Conservation (phyloP, 2,797 vertebrate genomes). For the Scleropages formosus region DNA sequence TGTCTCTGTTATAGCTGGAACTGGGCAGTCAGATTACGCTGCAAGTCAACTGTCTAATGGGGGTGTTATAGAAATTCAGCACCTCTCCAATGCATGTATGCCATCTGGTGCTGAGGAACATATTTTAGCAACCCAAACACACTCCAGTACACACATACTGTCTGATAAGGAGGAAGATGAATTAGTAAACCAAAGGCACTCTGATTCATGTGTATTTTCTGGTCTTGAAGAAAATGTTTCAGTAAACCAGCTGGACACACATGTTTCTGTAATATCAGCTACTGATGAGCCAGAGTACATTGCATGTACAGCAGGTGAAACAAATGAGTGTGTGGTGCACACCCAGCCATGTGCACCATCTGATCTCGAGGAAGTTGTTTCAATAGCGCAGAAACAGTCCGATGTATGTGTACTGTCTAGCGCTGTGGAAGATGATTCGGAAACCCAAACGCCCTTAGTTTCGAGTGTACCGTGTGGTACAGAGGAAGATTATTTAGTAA, state of each 20-base stretch:
- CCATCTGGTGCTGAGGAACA: not conserved
- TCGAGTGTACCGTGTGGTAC: not conserved
- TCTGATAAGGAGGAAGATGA: not conserved
- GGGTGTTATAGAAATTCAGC: not conserved
- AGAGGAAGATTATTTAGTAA: not conserved
- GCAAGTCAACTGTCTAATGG: no score
- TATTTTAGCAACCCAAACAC: not conserved
- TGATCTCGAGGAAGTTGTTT: slow-evolving; percentile 7
- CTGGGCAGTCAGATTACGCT: no score
- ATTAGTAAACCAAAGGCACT: not conserved
- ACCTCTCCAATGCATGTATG: not conserved
- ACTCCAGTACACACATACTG: not conserved
- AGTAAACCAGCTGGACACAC: not conserved
- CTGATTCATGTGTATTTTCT: not conserved
- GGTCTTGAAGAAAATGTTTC: not conserved
- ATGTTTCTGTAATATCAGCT: not conserved
- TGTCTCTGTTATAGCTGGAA: no score
- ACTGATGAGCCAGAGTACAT: not conserved
- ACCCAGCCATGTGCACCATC: no score
- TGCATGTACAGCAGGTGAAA: slow-evolving; percentile 5
- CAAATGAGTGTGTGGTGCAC: not conserved
- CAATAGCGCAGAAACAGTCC: not conserved
- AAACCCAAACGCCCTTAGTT: not conserved
- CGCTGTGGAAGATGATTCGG: not conserved
- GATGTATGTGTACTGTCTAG: not conserved